These are phyloP conservation scores for Sinocyclocheilus anshuiensis DNA, from an alignment of 2,113 vertebrate species.

Conservation along the genomic window DNA sequence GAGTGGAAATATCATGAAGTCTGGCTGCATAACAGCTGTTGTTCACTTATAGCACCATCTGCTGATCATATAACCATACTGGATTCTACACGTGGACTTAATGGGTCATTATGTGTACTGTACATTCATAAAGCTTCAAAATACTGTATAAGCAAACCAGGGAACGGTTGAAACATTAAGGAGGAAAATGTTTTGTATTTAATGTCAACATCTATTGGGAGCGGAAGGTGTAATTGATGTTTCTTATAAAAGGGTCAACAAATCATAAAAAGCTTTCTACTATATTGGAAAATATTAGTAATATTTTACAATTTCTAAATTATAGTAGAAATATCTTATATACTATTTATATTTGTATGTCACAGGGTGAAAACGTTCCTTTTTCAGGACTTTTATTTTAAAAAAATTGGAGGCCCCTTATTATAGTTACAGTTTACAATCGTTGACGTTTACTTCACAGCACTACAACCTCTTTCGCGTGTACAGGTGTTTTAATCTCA, in stretches of 20 bases:
- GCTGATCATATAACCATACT: not conserved
- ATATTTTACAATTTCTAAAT: not conserved
- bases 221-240: not conserved
- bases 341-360: not conserved
- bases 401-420: not conserved
- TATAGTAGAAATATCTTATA: not conserved
- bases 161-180: not conserved
- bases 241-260: not conserved
- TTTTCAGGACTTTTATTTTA: constrained; percentile 47
- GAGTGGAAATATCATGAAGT: not conserved
- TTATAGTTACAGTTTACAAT: not conserved
- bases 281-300: not conserved
- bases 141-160: not conserved
- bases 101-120: not conserved
- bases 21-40: not conserved
- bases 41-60: constrained; percentile 33
- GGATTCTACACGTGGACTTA: not conserved
- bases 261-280: not conserved
- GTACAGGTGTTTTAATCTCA: not conserved
- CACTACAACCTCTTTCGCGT: not conserved
- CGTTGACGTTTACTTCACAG: not conserved
- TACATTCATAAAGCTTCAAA: not conserved
- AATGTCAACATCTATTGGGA: not conserved
- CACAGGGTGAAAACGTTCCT: not conserved
- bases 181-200: not conserved